Evolutionary conservation across 1,140 invertebrate genomes (phyloP), one percentile per base, ranked within the genome.

Genomic region (Mycetomoellerius zeteki): DNA sequence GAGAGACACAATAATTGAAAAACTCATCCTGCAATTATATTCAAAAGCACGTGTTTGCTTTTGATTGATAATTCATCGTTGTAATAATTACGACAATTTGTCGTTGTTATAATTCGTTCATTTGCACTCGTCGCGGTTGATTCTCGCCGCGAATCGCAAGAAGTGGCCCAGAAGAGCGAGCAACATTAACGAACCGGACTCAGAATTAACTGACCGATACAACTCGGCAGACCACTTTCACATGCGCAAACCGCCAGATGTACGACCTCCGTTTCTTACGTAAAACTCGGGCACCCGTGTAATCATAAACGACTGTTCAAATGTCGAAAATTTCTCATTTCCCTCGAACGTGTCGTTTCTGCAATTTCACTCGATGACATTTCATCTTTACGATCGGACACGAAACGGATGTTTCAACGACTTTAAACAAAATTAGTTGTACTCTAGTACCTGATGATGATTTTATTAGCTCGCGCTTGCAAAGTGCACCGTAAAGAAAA

Each of bases 121-220:
- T 43, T 62, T 33, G 27, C 56, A 2, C 43, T 16, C 3, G 43
- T 64, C 37, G 56, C 47, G 33, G 62, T 47, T 72, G 50, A 87
- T 64, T 37, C n/a, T 56, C 19, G 0, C 52, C 33, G 24, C 19
- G 43, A 0, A 78, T 33, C 47, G 47, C 24, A 30, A 56, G 14
- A 56, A 37, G 80, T 58, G 52, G 33, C 19, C 54, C 76, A 78
- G 43, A 88, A 67, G 64, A 90, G 93, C 90, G 93, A 90, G 87
- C 89, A 91, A 91, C 91, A 93, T 94, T 94, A 94, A 93, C 89
- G 76, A 82, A 90, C 73, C 85, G 84, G 91, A 88, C 87, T 90
- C 91, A 84, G 90, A 92, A 93, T 94, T 93, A 94, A 94, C 94
- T 94, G 93, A 94, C 93, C 94, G 92, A 87, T 86, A 91, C 88